Conservation (phyloP, 2,888 invertebrate species). For the Rhaphigaster nebulosa region DNA sequence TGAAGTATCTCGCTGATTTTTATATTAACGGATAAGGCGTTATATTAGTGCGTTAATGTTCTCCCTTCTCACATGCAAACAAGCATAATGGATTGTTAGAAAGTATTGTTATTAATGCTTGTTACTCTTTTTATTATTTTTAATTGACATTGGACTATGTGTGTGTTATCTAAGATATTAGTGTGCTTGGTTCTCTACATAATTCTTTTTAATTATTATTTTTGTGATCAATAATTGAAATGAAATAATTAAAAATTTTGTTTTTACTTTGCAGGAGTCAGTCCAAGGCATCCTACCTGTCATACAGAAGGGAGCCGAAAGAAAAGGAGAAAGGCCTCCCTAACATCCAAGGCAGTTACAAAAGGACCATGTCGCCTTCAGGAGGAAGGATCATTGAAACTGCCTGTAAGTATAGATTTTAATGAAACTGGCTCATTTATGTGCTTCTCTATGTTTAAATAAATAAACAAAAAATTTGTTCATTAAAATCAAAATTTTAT, state of each 20-base stretch:
- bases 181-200: no score
- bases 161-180: no score
- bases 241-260: no score
- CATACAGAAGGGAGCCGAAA: conserved; percentile 79
- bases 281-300: conserved; percentile 83
- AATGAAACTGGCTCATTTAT: neutral
- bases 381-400: conserved; percentile 67
- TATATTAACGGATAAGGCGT: neutral
- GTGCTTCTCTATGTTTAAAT: neutral
- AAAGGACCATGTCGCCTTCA: conserved; percentile 80
- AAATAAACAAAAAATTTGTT: neutral
- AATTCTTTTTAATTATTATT: neutral
- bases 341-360: conserved; percentile 81
- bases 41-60: neutral
- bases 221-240: neutral
- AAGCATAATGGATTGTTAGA: neutral
- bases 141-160: no score
- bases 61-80: neutral
- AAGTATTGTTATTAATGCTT: no score
- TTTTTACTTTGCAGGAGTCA: conserved; percentile 75
- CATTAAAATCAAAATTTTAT: neutral
- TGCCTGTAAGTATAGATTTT: conserved; percentile 60
- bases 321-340: conserved; percentile 77
- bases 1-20: neutral
- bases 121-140: no score